These are phyloP conservation scores for Limnephilus auricula DNA, from an alignment of 2,888 invertebrate genomes.

Conservation along the genomic window DNA sequence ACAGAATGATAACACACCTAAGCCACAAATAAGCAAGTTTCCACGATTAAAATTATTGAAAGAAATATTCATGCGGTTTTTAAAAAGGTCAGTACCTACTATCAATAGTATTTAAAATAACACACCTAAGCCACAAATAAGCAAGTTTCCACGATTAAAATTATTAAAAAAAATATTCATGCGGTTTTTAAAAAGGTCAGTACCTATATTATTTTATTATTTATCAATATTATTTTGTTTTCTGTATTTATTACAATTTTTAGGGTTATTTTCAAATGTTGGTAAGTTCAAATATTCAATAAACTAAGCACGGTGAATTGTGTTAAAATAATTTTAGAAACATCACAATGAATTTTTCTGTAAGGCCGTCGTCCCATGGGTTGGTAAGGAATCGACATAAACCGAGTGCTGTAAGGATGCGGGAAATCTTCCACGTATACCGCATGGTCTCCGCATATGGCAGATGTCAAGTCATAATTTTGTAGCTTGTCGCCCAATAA, in stretches of 20 bases:
- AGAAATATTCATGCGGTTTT: constrained; percentile 49
- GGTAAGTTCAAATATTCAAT: background rate
- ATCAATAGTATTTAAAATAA: too few species aligned
- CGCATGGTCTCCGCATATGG: too few species aligned
- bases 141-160: background rate
- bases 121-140: background rate
- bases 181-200: constrained; percentile 52
- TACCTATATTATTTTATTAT: too few species aligned
- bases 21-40: too few species aligned
- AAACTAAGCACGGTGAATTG: background rate
- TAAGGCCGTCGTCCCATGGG: too few species aligned
- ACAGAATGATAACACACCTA: background rate
- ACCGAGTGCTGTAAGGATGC: too few species aligned
- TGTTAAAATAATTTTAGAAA: background rate
- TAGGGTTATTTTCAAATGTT: background rate
- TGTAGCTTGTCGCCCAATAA: too few species aligned
- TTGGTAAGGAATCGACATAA: too few species aligned
- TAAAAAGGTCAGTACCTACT: constrained; percentile 41
- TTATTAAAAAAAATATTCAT: constrained; percentile 34
- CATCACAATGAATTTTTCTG: too few species aligned
- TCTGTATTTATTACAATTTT: background rate
- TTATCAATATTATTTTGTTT: background rate
- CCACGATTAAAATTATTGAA: background rate
- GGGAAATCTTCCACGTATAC: too few species aligned
- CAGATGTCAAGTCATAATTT: too few species aligned